Evolutionary conservation across 1,140 invertebrate genomes (phyloP).

Genomic region (Heliconius nattereri): DNA sequence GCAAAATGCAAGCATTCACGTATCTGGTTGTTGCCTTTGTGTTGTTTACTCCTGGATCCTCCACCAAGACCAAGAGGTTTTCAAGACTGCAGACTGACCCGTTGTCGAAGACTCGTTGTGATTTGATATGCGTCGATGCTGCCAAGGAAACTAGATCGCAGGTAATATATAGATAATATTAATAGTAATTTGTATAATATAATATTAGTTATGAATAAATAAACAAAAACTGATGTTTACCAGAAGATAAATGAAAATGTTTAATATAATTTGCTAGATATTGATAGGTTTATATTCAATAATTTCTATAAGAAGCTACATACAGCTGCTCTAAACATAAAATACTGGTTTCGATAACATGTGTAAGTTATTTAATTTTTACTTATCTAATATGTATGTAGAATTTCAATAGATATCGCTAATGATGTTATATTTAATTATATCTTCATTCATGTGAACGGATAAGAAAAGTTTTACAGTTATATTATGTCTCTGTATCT

Average conservation of each 20-base stretch:
- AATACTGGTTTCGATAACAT: not conserved
- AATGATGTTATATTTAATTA: slow-evolving; percentile 6
- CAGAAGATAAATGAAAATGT: too few relatives aligned
- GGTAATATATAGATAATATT: slow-evolving; percentile 43
- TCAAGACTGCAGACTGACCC: slow-evolving; percentile 61
- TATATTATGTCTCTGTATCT: not conserved
- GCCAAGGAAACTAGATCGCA: slow-evolving; percentile 59
- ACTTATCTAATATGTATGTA: slow-evolving; percentile 7
- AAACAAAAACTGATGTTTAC: too few relatives aligned
- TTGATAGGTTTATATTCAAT: not conserved
- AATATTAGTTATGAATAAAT: too few relatives aligned
- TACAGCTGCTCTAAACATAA: not conserved
- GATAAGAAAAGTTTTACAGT: not conserved
- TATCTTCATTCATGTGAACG: not conserved
- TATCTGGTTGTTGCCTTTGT: slow-evolving; percentile 44
- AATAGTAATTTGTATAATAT: too few relatives aligned
- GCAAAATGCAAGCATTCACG: slow-evolving; percentile 49
- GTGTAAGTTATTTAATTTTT: slow-evolving; percentile 7
- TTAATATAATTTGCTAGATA: not conserved
- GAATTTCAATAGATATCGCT: slow-evolving; percentile 3
- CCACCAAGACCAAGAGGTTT: slow-evolving; percentile 53
- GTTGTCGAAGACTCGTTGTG: slow-evolving; percentile 68
- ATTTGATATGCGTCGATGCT: slow-evolving; percentile 66
- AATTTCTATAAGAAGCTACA: not conserved
- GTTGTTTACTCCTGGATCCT: slow-evolving; percentile 44